phyloP scores from a whole-genome alignment of 1,140 invertebrate genomes.

The Mesaphorura yosii region DNA sequence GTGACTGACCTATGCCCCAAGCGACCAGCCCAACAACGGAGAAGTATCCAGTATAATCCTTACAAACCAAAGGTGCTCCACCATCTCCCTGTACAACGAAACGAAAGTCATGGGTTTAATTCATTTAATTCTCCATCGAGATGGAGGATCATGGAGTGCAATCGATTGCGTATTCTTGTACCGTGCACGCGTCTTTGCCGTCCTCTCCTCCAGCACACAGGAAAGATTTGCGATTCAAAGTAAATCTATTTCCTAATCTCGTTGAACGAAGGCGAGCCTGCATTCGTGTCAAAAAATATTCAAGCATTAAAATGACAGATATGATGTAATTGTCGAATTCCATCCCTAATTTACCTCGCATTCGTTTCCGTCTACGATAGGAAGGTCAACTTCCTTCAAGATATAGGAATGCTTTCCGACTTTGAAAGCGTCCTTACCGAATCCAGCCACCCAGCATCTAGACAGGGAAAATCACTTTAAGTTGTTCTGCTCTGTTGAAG shows the following conservation, averaged over 20 bases:
- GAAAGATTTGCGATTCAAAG: conserved; percentile 52
- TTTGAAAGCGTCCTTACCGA: conserved; percentile 66
- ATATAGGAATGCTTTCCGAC: conserved; percentile 53
- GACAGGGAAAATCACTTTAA: background rate
- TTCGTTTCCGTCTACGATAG: conserved; percentile 46
- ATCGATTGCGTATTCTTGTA: no score
- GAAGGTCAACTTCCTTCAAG: conserved; percentile 56
- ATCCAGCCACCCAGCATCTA: conserved; percentile 61
- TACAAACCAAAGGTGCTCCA: conserved; percentile 59
- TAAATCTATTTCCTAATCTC: conserved; percentile 49
- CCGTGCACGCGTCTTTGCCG: conserved; percentile 63
- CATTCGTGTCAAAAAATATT: no score
- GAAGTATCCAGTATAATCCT: conserved; percentile 42
- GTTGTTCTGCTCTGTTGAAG: background rate
- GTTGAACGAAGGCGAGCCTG: conserved; percentile 50
- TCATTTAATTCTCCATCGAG: no score
- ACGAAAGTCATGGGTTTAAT: no score
- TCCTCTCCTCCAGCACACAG: conserved; percentile 63
- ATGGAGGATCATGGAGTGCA: no score
- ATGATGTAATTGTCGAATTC: no score
- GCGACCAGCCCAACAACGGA: conserved; percentile 56
- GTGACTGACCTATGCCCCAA: conserved; percentile 54
- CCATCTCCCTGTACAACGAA: conserved; percentile 64
- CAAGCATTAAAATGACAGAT: no score
- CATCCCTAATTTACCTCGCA: no score